Evolutionary conservation across 2,113 vertebrate species (phyloP), one percentile per base, ranked within the genome.

Genomic region (Amia ocellicauda): DNA sequence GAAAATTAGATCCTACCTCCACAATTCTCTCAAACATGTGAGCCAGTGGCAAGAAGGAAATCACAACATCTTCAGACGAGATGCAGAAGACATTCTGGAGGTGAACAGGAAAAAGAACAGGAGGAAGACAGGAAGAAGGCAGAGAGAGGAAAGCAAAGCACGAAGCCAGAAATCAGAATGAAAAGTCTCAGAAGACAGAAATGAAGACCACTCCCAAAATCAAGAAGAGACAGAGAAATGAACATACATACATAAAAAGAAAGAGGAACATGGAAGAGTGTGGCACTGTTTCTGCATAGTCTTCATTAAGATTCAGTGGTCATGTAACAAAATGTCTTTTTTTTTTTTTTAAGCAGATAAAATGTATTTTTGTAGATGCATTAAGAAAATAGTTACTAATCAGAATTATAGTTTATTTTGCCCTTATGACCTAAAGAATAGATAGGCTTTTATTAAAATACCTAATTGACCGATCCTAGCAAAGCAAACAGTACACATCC

Each of bases 11-110:
- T 62, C 72, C 72, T 90, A 98, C 96, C 95, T 99, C 95, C 64
- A 98, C 91, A 16, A 96, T 60, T 82, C 83, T 91, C 78, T 99
- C 96, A 91, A 98, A 99, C 95, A 98, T 99, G 69, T 99, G 96
- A 49, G 95, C 95, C 78, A 99, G 82, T 63, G 97, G 97, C 74
- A 99, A 92, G 86, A 97, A 98, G 75, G 96, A 99, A 80, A 98
- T 93, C 80, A 96, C 73, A 64, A 80, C 81, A 19, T 98, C 94
- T 61, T 91, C 93, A 72, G 62, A 0, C 60, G 11, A 76, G 74
- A 85, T 72, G 7, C 23, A 56, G 66, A 91, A 64, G 19, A 58
- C 28, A 27, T 60, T 85, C 96, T 97, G 91, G 42, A 84, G 79
- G 70, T 79, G 77, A 62, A 61, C 23, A 81, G 60, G 52, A 0